phyloP scores from a whole-genome alignment of 2,888 invertebrate species.

The Pinctada fucata region DNA sequence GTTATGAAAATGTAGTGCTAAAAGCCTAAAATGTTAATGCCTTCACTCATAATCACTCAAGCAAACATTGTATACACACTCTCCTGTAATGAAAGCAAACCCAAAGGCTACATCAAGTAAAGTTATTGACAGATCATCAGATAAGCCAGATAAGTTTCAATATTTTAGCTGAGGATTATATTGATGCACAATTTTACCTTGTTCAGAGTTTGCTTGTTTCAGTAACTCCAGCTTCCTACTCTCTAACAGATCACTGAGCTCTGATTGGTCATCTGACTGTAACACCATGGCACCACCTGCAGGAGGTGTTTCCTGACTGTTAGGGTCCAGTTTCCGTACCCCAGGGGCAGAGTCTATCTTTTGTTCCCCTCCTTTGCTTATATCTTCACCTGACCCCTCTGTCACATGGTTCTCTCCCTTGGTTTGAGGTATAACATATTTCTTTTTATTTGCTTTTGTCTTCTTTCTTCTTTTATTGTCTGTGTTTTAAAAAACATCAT shows the following conservation, averaged over 20 bases:
- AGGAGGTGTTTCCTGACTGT: conserved; percentile 14
- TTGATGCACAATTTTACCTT: not conserved
- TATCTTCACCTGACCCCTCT: not conserved
- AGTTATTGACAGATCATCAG: too few relatives aligned
- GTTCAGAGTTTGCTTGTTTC: not conserved
- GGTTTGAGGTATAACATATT: not conserved
- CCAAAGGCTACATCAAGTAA: too few relatives aligned
- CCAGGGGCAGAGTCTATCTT: conserved; percentile 3
- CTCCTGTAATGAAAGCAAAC: too few relatives aligned
- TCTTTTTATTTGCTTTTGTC: too few relatives aligned
- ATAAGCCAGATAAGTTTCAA: too few relatives aligned
- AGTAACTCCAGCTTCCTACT: conserved; percentile 2
- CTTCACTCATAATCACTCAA: too few relatives aligned
- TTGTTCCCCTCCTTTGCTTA: not conserved
- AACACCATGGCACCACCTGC: conserved; percentile 17
- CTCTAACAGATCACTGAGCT: conserved; percentile 15
- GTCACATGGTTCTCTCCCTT: not conserved
- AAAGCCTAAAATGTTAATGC: too few relatives aligned
- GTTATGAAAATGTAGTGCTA: too few relatives aligned
- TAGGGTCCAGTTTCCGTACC: conserved; percentile 16
- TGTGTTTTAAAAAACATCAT: too few relatives aligned
- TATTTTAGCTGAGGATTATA: too few relatives aligned
- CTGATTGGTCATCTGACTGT: conserved; percentile 1
- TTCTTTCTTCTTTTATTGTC: too few relatives aligned
- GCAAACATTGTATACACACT: too few relatives aligned